phyloP scores from a whole-genome alignment of 2,888 invertebrate genomes.

The Neoitamus cyanurus region DNA sequence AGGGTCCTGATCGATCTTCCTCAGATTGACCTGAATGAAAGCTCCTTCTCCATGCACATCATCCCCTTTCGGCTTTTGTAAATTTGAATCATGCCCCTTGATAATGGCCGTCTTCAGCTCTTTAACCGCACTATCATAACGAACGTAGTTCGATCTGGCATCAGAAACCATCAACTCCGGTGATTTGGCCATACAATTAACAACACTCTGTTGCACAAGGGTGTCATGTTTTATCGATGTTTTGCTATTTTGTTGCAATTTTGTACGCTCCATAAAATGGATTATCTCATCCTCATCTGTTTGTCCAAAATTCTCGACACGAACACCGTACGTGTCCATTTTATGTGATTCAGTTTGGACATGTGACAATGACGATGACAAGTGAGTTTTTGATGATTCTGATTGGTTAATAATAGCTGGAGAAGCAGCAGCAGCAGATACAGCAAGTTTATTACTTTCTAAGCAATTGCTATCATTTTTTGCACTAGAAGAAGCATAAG shows the following conservation, averaged over 20 bases:
- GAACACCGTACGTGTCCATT: constrained; percentile 15
- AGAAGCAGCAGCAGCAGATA: background rate
- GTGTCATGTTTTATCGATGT: background rate
- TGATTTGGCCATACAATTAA: constrained; percentile 55
- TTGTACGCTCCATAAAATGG: constrained; percentile 52
- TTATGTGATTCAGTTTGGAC: background rate
- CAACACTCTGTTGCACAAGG: constrained; percentile 50
- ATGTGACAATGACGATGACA: background rate
- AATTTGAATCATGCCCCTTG: background rate
- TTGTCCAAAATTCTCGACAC: constrained; percentile 48
- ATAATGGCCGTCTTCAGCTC: constrained; percentile 46
- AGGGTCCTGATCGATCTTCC: background rate
- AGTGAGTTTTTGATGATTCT: background rate
- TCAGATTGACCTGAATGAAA: constrained; percentile 26
- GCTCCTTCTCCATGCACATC: background rate
- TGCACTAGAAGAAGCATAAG: constrained; percentile 15
- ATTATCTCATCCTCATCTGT: constrained; percentile 56
- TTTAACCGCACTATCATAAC: constrained; percentile 54
- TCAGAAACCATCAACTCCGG: constrained; percentile 55
- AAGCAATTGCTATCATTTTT: background rate
- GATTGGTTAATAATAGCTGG: background rate
- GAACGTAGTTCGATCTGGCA: constrained; percentile 50
- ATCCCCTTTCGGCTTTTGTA: background rate
- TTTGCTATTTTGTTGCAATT: constrained; percentile 25
- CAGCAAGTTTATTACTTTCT: background rate